Evolutionary conservation across 2,888 invertebrate species (phyloP).

Genomic region (Yponomeuta plumbellus): DNA sequence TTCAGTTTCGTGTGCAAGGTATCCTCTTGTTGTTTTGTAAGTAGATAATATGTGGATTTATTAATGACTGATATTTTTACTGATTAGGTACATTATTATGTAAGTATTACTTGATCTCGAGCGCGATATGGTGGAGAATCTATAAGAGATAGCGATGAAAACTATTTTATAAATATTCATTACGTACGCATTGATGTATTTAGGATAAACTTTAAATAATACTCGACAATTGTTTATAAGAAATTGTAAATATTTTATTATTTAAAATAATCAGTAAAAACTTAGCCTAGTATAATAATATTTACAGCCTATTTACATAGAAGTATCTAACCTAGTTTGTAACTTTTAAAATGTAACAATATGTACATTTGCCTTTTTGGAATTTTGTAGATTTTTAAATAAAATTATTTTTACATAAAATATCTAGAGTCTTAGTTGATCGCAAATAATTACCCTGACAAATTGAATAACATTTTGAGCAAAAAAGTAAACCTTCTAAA

Average conservation of each 20-base stretch:
- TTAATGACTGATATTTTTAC: neutral
- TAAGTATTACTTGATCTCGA: neutral
- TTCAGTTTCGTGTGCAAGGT: neutral
- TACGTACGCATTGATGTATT: neutral
- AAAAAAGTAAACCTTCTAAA: neutral
- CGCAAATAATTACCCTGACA: constrained; percentile 9
- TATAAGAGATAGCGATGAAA: neutral
- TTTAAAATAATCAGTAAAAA: constrained; percentile 30
- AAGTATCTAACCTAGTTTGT: neutral
- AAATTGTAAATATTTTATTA: constrained; percentile 20
- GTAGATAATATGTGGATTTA: neutral
- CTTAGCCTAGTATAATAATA: constrained; percentile 36
- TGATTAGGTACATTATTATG: neutral
- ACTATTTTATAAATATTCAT: too few species aligned
- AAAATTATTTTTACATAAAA: constrained; percentile 5
- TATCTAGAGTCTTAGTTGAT: constrained; percentile 1
- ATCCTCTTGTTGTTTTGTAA: neutral
- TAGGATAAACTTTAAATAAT: neutral
- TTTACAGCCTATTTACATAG: constrained; percentile 64
- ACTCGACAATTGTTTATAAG: neutral
- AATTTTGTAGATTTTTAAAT: constrained; percentile 7
- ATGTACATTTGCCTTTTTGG: constrained; percentile 19
- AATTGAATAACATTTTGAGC: neutral
- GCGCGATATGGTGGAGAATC: neutral
- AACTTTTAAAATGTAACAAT: constrained; percentile 9